A percentile compares a stretch with the other conserved stretches of the same genome.
phyloP scores from a whole-genome alignment of 2,113 vertebrate species.

The Callipepla californica region DNA sequence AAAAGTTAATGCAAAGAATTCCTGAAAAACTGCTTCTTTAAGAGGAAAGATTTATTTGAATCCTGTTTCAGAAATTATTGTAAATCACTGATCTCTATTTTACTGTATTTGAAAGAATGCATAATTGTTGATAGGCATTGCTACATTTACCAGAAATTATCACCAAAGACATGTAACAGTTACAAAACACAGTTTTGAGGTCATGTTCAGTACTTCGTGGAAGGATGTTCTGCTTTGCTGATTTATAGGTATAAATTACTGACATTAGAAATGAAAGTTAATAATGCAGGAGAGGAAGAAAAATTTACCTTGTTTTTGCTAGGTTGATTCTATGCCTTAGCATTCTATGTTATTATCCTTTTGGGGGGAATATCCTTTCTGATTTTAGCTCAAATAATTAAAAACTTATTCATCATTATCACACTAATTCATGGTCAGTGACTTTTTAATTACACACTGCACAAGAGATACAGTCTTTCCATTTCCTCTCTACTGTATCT shows the following conservation, averaged over 20 bases:
- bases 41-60: not conserved
- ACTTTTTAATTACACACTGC: not conserved
- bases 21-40: not conserved
- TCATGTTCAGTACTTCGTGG: fast-evolving
- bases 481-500: not conserved
- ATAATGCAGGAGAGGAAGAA: not conserved
- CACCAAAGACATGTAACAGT: not conserved
- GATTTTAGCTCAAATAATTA: not conserved
- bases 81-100: not conserved
- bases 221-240: not conserved
- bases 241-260: not conserved
- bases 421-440: not conserved
- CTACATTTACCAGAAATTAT: not conserved
- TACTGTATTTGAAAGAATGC: not conserved
- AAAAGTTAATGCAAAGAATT: not conserved
- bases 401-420: not conserved
- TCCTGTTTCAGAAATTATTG: not conserved
- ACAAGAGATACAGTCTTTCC: not conserved
- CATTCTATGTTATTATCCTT: not conserved
- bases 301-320: not conserved
- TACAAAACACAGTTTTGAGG: not conserved
- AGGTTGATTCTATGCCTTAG: not conserved
- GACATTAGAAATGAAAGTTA: not conserved
- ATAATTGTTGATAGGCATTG: not conserved
- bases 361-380: not conserved